Conservation (phyloP, 1,140 invertebrate genomes). For the Mylabris phalerata region DNA sequence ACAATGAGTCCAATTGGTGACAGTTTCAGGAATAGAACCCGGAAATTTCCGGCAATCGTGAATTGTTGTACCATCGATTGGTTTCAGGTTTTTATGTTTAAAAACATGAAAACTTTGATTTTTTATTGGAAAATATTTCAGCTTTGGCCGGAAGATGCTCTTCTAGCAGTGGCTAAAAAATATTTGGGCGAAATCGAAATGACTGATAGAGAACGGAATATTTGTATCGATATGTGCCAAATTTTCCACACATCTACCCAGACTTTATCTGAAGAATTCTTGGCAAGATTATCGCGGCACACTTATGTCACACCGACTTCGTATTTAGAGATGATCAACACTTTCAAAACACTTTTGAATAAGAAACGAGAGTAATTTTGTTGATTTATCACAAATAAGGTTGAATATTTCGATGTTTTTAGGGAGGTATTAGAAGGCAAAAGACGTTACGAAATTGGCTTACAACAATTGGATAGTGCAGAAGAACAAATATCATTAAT, state of each 20-base stretch:
- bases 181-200: conserved; percentile 74
- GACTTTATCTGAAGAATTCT: conserved; percentile 57
- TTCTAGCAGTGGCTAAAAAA: conserved; percentile 75
- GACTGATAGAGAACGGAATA: conserved; percentile 57
- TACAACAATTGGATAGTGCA: conserved; percentile 82
- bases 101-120: too few species aligned
- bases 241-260: conserved; percentile 77
- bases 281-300: conserved; percentile 57
- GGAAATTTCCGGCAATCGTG: conserved; percentile 84
- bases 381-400: too few species aligned
- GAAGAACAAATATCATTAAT: conserved; percentile 66
- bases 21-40: conserved; percentile 68
- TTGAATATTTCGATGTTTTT: conserved; percentile 53
- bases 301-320: conserved; percentile 88
- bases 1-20: conserved; percentile 84
- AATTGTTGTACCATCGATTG: conserved; percentile 79
- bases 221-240: conserved; percentile 74
- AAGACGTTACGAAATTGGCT: conserved; percentile 75
- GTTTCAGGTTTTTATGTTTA: conserved; percentile 48
- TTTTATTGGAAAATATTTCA: background rate
- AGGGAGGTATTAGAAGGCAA: conserved; percentile 68
- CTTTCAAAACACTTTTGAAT: too few species aligned
- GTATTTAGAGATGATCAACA: conserved; percentile 73
- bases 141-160: conserved; percentile 56
- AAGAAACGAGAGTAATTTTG: too few species aligned